Evolutionary conservation across 1,140 invertebrate species (phyloP).

Genomic region (Caenorhabditis tropicalis): DNA sequence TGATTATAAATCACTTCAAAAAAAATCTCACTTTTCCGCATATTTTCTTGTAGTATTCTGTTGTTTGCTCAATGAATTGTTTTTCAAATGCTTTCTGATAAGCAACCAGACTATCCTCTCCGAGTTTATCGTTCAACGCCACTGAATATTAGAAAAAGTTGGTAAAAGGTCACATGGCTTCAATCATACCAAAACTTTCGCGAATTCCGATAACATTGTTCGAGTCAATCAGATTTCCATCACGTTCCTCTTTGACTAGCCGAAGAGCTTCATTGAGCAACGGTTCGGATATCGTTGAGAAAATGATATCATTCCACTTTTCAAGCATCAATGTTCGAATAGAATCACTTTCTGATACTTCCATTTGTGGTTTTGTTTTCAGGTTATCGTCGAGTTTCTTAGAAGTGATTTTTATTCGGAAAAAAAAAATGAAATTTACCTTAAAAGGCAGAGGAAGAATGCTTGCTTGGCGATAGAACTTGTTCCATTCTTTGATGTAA

Average conservation of each 20-base stretch:
- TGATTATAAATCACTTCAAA: not conserved
- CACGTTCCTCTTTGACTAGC: slow-evolving; percentile 88
- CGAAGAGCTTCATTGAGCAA: slow-evolving; percentile 96
- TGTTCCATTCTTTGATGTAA: slow-evolving; percentile 40
- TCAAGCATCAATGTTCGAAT: slow-evolving; percentile 25
- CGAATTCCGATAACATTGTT: slow-evolving; percentile 93
- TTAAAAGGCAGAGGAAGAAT: slow-evolving; percentile 50
- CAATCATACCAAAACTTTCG: slow-evolving; percentile 84
- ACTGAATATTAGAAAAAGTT: slow-evolving; percentile 82
- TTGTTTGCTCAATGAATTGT: slow-evolving; percentile 49
- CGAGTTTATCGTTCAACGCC: slow-evolving; percentile 81
- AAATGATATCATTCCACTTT: slow-evolving; percentile 77
- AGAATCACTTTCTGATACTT: not conserved
- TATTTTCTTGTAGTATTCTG: slow-evolving; percentile 47
- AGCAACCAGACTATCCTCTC: slow-evolving; percentile 88
- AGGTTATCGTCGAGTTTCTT: slow-evolving; percentile 44
- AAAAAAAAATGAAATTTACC: slow-evolving; percentile 27
- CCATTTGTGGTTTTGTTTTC: not conserved
- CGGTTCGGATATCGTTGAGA: slow-evolving; percentile 88
- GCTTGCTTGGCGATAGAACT: slow-evolving; percentile 18
- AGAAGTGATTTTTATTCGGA: not conserved
- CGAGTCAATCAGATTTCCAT: slow-evolving; percentile 92
- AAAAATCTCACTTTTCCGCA: not conserved
- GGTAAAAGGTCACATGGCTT: not conserved
- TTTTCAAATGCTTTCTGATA: slow-evolving; percentile 93